These are phyloP conservation scores for Heteractis magnifica DNA, from an alignment of 92 coral and sea anemone species.

Conservation along the genomic window DNA sequence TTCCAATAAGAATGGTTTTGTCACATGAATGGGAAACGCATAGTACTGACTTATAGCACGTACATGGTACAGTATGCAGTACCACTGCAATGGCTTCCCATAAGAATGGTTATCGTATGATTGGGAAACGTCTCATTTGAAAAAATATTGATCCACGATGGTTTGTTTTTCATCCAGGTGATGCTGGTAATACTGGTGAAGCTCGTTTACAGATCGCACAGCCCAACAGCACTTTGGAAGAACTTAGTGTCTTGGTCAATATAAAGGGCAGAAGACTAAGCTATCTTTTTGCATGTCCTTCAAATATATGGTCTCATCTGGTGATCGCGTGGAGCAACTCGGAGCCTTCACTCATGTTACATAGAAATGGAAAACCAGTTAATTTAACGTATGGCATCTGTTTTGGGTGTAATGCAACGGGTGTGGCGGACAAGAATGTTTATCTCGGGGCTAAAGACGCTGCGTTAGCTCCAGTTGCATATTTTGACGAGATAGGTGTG, in stretches of 20 bases:
- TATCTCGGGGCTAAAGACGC: conserved; percentile 4
- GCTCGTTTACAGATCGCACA: conserved; percentile 2
- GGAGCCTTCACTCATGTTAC: not conserved
- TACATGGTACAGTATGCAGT: too few species aligned
- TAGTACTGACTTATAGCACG: too few species aligned
- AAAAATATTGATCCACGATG: not conserved
- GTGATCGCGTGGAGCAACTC: conserved; percentile 1
- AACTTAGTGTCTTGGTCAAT: not conserved
- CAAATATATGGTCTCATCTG: conserved; percentile 28
- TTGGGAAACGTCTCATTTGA: too few species aligned
- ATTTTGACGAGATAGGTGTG: conserved; percentile 28
- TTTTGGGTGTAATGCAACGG: not conserved
- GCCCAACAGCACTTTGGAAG: conserved; percentile 8
- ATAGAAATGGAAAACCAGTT: conserved; percentile 12
- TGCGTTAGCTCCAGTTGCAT: not conserved
- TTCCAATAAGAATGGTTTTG: not conserved
- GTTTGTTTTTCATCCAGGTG: not conserved
- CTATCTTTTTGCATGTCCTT: conserved; percentile 7
- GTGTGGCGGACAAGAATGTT: not conserved
- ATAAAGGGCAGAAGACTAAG: not conserved
- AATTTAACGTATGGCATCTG: not conserved
- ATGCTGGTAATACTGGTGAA: not conserved
- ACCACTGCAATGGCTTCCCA: too few species aligned
- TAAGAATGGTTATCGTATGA: too few species aligned
- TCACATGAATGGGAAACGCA: too few species aligned